phyloP scores from a whole-genome alignment of 2,888 invertebrate genomes.

The Branchipolynoe longqiensis region DNA sequence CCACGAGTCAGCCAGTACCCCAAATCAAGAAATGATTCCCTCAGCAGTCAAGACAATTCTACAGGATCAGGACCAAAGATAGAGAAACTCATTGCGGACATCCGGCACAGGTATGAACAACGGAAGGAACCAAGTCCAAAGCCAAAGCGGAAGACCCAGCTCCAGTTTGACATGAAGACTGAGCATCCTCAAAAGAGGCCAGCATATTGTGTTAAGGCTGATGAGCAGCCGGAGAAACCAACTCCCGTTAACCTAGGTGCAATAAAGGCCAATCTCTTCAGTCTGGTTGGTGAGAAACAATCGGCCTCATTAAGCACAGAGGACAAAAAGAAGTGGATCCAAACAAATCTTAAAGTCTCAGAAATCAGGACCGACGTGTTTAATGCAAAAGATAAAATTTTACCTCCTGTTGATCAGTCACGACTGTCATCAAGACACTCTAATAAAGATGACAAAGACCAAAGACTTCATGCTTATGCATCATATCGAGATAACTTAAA shows the following conservation, averaged over 20 bases:
- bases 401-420: neutral
- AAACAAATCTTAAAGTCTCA: constrained; percentile 52
- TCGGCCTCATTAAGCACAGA: too few species aligned
- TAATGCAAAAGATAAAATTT: constrained; percentile 24
- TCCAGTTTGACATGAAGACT: constrained; percentile 24
- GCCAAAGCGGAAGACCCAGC: neutral
- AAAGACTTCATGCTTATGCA: constrained; percentile 61
- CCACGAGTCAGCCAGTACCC: constrained; percentile 16
- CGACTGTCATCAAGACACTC: constrained; percentile 24
- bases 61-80: constrained; percentile 26
- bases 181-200: neutral
- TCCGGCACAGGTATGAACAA: constrained; percentile 32
- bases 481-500: constrained; percentile 70
- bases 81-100: constrained; percentile 29
- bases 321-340: neutral
- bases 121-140: constrained; percentile 5
- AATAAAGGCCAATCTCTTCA: constrained; percentile 64
- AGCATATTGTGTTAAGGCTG: constrained; percentile 37
- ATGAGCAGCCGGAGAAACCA: constrained; percentile 56
- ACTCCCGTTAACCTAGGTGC: constrained; percentile 31
- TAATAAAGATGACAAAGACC: constrained; percentile 61
- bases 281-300: constrained; percentile 58
- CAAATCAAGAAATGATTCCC: constrained; percentile 10
- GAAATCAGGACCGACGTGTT: constrained; percentile 56
- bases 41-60: constrained; percentile 3